Conservation (phyloP, 2,113 vertebrate genomes). For the Caranx melampygus region DNA sequence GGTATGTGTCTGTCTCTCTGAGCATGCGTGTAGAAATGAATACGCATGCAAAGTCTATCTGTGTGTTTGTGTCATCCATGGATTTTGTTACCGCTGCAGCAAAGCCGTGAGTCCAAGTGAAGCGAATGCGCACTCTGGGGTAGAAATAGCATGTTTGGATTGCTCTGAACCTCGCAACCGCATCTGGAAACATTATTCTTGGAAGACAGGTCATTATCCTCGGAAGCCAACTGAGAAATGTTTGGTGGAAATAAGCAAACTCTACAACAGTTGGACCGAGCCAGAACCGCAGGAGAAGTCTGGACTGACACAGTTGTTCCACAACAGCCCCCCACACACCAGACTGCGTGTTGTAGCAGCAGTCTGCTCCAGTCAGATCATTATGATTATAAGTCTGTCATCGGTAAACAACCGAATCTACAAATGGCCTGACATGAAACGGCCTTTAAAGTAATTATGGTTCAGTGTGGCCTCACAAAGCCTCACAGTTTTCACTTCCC, state of each 20-base stretch:
- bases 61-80: slow-evolving; percentile 61
- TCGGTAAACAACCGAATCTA: slow-evolving; percentile 11
- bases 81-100: slow-evolving; percentile 59
- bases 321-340: slow-evolving; percentile 25
- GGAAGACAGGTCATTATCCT: slow-evolving; percentile 77
- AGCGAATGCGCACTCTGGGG: slow-evolving; percentile 61
- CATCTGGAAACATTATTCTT: slow-evolving; percentile 83
- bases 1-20: slow-evolving; percentile 33
- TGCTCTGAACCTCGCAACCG: slow-evolving; percentile 72
- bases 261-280: slow-evolving; percentile 52
- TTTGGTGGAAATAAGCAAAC: slow-evolving; percentile 65
- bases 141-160: slow-evolving; percentile 76
- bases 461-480: slow-evolving; percentile 3
- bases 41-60: background rate
- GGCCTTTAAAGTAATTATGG: slow-evolving; percentile 12
- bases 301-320: slow-evolving; percentile 47
- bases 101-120: slow-evolving; percentile 60
- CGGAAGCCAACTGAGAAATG: slow-evolving; percentile 67
- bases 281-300: slow-evolving; percentile 60
- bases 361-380: slow-evolving; percentile 10
- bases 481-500: slow-evolving; percentile 41
- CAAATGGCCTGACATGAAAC: background rate
- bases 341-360: background rate
- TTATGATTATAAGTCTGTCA: background rate
- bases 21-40: background rate